phyloP scores from a whole-genome alignment of 2,113 vertebrate genomes.

The Junco hyemalis region DNA sequence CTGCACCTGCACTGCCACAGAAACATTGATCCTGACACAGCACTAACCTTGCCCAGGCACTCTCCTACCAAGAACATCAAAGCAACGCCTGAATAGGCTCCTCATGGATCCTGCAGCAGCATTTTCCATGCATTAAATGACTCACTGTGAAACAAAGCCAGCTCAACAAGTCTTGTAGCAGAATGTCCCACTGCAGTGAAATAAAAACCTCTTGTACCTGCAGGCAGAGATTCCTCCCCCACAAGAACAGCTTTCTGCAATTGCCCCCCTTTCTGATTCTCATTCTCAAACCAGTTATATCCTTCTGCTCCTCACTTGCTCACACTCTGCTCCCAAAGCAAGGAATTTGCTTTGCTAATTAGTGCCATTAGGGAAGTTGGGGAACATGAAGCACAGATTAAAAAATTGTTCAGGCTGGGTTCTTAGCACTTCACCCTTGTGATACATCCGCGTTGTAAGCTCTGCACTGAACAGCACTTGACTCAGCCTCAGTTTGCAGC shows the following conservation, averaged over 20 bases:
- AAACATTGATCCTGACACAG: fast-evolving
- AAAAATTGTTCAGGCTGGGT: conserved; percentile 1
- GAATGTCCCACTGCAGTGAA: not conserved
- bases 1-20: fast-evolving
- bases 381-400: conserved; percentile 30
- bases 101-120: not conserved
- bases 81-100: not conserved
- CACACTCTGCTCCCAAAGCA: conserved; percentile 12
- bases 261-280: not conserved
- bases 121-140: not conserved
- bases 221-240: not conserved
- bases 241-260: not conserved
- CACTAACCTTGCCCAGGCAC: not conserved
- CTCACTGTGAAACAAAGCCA: not conserved
- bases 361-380: not conserved
- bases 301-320: not conserved
- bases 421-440: conserved; percentile 23
- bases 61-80: not conserved
- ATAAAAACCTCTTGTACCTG: not conserved
- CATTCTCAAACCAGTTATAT: not conserved
- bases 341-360: conserved; percentile 52
- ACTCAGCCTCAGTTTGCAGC: conserved; percentile 43
- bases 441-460: not conserved
- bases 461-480: conserved; percentile 20
- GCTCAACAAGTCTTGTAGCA: not conserved